These are phyloP conservation scores for Parazoanthus swiftii DNA, from an alignment of 92 coral and sea anemone species.

Conservation along the genomic window DNA sequence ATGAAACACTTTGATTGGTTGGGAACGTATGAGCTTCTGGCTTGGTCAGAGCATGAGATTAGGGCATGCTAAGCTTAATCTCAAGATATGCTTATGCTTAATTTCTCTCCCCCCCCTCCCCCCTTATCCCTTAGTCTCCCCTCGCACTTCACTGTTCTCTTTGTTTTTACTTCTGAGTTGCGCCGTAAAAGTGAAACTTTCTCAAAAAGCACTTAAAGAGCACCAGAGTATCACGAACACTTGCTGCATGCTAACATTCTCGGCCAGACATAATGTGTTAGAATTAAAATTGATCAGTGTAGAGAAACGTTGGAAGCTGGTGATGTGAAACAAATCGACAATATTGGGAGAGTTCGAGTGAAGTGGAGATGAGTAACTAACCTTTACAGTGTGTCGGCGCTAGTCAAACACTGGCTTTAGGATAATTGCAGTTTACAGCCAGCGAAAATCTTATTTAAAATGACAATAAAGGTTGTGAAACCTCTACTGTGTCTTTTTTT, in stretches of 20 bases:
- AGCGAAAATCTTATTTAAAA: too few relatives aligned
- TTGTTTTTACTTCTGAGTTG: background rate
- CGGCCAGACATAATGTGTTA: slow-evolving; percentile 29
- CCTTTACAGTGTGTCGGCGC: background rate
- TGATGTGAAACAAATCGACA: background rate
- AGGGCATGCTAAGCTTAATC: slow-evolving; percentile 25
- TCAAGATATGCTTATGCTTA: too few relatives aligned
- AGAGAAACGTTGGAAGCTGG: background rate
- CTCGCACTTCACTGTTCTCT: background rate
- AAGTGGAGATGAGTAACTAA: background rate
- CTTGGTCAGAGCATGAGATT: background rate
- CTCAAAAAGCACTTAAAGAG: background rate
- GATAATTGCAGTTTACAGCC: too few relatives aligned
- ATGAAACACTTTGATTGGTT: background rate
- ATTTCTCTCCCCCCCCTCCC: background rate
- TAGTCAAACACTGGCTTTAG: background rate
- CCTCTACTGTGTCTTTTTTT: too few relatives aligned
- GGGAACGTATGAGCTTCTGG: background rate
- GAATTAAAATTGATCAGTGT: background rate
- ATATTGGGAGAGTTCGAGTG: background rate
- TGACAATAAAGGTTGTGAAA: background rate
- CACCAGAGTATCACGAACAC: background rate
- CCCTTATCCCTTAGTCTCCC: background rate
- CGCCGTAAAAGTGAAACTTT: too few relatives aligned
- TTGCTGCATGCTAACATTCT: slow-evolving; percentile 16